Base-by-base conservation (phyloP, 2,797 vertebrate species). In the Micromesistius poutassou region DNA sequence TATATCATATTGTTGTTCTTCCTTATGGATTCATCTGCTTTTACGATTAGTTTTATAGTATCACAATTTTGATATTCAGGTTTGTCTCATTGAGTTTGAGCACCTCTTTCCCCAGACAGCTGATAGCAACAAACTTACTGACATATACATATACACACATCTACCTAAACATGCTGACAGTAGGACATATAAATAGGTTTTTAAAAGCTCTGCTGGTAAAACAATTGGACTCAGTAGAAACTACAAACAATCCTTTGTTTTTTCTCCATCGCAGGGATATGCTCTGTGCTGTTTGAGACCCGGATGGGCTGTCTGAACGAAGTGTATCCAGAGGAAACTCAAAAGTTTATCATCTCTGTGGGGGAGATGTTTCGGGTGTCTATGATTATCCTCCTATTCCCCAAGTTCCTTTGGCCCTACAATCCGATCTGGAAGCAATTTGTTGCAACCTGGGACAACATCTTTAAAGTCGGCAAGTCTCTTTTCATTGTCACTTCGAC, bases 321-420 rank as follows among this genome's bases (percentile, higher is more conserved):
- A n/a, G 74, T 46, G 9, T 73, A 95, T 46, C 94, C 94, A 0
- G 91, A 94, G 75, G 90, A 95, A 74, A 95, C 94, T 0, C 84
- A 91, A 33, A 92, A 91, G 88, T 95, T 95, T 83, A 95, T 95
- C 79, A n/a, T 70, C 77, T 93, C 93, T 0, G 94, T 95, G 19
- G 94, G 93, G n/a, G 93, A 95, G 78, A 94, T 95, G 94, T 93
- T 95, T 38, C 81, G 84, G 0, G 88, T 94, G 25, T 94, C 94
- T 2, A 83, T 74, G 0, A 31, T 94, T 31, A 0, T 95, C 1
- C 0, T 93, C 55, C 87, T 95, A 35, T 93, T 95, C 79, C 95
- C 95, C 4, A 85, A 84, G 79, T 90, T 76, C 68, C 0, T 72
- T 19, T 95, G 94, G 94, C 93, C 93, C 4, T 94, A 94, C 83